Base-by-base conservation (phyloP, 1,140 invertebrate genomes). In the Scaptodrosophila lebanonensis region DNA sequence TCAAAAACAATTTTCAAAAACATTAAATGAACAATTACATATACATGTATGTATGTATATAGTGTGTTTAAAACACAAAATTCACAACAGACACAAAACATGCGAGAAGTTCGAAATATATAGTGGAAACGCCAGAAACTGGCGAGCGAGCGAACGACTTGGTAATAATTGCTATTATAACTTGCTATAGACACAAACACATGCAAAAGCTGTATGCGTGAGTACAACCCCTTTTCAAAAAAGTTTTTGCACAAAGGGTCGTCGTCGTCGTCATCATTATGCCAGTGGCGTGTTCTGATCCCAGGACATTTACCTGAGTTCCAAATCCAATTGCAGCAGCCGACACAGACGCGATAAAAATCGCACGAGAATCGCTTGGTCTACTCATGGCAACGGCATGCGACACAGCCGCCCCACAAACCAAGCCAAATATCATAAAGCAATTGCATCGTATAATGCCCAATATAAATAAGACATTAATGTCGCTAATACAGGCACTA, bases 1-100 rank as follows among this genome's bases (percentile, higher is more conserved):
- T 79, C 83, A 79, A 79, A 82, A 79, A 82, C 75, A 82, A 75
- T 79, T 82, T 75, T 40, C 44, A 75, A 79, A 79, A 67, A 60
- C 54, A 77, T 65, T 52, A 72, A 68, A 79, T 61, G 59, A 60
- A 82, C 73, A 79, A 73, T 82, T 73, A 73, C 73, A 69, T n/a
- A n/a, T n/a, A n/a, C n/a, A n/a, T n/a, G n/a, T n/a, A n/a, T n/a
- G n/a, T n/a, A n/a, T n/a, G n/a, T n/a, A n/a, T n/a, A n/a, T n/a
- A n/a, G n/a, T n/a, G n/a, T 73, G 69, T 77, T 77, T 50, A 44
- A 69, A 75, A 70, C 69, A 56, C 32, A 33, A n/a, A 33, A 33
- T 33, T 3, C 5, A 33, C 5, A 33, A 33, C 5, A 13, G 6
- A 33, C 9, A 33, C 8, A 25, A 8, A 25, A 8, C 22, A 25